Percentiles rank a stretch among this genome's conserved stretches.
These are phyloP conservation scores for Tragulus kanchil DNA, from an alignment of 2,113 vertebrate species.

Conservation along the genomic window DNA sequence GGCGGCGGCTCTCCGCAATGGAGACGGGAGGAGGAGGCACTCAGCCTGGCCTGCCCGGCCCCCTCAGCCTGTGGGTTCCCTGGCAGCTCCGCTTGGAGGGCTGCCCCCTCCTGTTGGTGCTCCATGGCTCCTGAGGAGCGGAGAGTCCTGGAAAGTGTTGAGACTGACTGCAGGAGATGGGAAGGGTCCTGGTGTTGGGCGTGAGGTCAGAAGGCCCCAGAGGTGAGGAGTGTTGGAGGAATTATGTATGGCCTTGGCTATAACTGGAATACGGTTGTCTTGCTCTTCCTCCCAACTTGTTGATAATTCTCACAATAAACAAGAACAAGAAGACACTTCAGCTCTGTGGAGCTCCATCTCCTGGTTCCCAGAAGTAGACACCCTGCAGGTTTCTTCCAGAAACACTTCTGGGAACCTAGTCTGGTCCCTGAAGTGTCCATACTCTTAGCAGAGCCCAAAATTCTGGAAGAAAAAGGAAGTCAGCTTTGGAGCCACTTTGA, in stretches of 20 bases:
- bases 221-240: background rate
- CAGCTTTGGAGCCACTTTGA: background rate
- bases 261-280: background rate
- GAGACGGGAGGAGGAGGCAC: background rate
- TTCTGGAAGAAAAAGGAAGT: background rate
- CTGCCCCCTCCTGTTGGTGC: background rate
- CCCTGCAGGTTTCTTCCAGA: background rate
- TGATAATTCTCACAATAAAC: background rate
- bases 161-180: background rate
- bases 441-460: background rate
- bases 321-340: background rate
- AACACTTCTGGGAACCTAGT: background rate
- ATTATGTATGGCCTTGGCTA: background rate
- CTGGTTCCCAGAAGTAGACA: background rate
- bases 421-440: background rate
- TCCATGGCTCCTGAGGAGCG: background rate
- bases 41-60: too few relatives aligned
- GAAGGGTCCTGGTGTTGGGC: background rate
- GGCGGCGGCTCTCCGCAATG: background rate
- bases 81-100: rapidly evolving
- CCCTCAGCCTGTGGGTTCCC: background rate
- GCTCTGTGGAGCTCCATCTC: background rate
- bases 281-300: background rate
- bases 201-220: background rate
- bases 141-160: background rate